Percentiles rank a stretch among this genome's conserved stretches.
These are phyloP conservation scores for Diaphora mendica DNA, from an alignment of 2,888 invertebrate genomes.

Conservation along the genomic window DNA sequence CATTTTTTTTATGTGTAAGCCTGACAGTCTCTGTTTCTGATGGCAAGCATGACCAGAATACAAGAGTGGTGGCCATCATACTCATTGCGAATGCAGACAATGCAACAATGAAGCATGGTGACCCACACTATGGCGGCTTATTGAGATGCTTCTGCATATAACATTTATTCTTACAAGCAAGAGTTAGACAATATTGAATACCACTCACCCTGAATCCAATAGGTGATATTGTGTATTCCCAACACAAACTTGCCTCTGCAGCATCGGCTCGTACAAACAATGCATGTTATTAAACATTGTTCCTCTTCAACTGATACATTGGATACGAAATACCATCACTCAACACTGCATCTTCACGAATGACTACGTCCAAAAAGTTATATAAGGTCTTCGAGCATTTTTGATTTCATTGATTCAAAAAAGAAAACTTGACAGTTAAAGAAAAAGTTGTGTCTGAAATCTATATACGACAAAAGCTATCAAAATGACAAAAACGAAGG, in stretches of 20 bases:
- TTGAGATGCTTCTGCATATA: too few relatives aligned
- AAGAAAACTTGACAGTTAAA: neutral
- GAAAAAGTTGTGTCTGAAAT: neutral
- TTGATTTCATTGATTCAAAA: conserved; percentile 3
- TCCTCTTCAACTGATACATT: conserved; percentile 15
- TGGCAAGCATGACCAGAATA: too few relatives aligned
- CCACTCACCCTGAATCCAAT: conserved; percentile 42
- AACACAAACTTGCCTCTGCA: conserved; percentile 22
- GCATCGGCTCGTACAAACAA: conserved; percentile 55
- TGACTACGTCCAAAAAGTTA: neutral
- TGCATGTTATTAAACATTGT: conserved; percentile 62
- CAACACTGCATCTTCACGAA: conserved; percentile 2
- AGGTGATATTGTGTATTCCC: conserved; percentile 33
- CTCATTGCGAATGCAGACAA: too few relatives aligned
- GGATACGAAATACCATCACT: neutral
- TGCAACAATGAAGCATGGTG: too few relatives aligned
- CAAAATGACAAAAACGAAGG: neutral
- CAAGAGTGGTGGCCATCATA: too few relatives aligned
- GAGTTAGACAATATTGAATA: conserved; percentile 11
- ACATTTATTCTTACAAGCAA: neutral
- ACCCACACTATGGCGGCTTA: too few relatives aligned
- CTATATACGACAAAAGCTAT: neutral
- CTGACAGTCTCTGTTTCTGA: too few relatives aligned
- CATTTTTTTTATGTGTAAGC: too few relatives aligned
- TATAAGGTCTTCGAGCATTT: neutral